Conservation (phyloP, 2,888 invertebrate genomes). For the Catocala fraxini region DNA sequence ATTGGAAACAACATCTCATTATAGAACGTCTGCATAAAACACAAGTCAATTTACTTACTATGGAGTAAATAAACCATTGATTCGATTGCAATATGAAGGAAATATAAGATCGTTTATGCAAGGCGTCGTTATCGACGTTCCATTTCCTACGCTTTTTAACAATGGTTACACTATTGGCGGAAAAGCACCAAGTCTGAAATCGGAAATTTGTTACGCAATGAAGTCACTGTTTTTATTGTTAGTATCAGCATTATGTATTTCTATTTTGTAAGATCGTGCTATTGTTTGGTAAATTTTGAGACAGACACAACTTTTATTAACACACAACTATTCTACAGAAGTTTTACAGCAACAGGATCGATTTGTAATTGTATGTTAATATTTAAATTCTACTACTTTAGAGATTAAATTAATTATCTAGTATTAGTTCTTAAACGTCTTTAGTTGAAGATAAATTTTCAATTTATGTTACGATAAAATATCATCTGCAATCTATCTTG, state of each 20-base stretch:
- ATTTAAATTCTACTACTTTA: too few species aligned
- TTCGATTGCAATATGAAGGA: conserved; percentile 35
- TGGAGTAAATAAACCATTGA: conserved; percentile 33
- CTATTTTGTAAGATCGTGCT: not conserved
- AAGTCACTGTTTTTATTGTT: conserved; percentile 50
- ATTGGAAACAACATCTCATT: conserved; percentile 14
- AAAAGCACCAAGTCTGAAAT: conserved; percentile 52
- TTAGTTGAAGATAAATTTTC: too few species aligned
- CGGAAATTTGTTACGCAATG: conserved; percentile 54
- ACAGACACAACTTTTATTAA: not conserved
- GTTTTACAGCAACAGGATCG: too few species aligned
- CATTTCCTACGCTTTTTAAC: conserved; percentile 55
- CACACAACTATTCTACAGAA: not conserved
- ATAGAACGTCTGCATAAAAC: conserved; percentile 18
- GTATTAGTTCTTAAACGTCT: too few species aligned
- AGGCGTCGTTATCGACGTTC: conserved; percentile 50
- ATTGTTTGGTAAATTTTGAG: not conserved
- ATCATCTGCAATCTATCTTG: not conserved
- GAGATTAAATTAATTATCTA: too few species aligned
- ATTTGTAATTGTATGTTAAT: too few species aligned
- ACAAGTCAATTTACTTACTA: conserved; percentile 35
- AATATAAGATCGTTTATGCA: conserved; percentile 39
- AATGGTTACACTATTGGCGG: conserved; percentile 55
- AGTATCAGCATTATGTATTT: conserved; percentile 6
- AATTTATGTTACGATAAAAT: conserved; percentile 1